Base-by-base conservation (phyloP, 2,888 invertebrate species). In the Hyles lineata region DNA sequence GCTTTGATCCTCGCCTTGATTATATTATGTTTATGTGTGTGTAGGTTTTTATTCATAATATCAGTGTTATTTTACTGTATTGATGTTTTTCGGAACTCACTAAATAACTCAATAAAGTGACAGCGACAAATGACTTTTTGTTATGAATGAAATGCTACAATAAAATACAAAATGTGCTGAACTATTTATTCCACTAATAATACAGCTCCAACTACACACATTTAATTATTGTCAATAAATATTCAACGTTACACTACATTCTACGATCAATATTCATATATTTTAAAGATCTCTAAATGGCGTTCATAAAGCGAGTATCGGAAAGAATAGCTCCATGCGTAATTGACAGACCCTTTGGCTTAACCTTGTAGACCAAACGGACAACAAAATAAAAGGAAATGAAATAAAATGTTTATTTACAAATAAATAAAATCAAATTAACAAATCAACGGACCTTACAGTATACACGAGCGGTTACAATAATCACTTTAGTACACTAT, bases 151-250 rank as follows among this genome's bases (percentile, higher is more conserved):
- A 29, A 29, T 29, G 25, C 17, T 52, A 55, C 50, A 72, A 75
- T 70, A 76, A 82, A 81, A 83, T 77, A 78, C 61, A 32, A 80
- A 76, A 74, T 84, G 87, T 86, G 85, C 84, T 89, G 87, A 85
- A 88, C 89, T 88, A 87, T 89, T 89, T 91, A 90, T 90, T 89
- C 85, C 76, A 83, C 79, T 80, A 87, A 85, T 85, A 88, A 86
- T 89, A 91, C 88, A 89, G 76, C 82, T 84, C 88, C 78, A 82
- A 73, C 77, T 85, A 88, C 87, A 91, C 87, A 92, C 89, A 90
- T 87, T 86, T 85, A 90, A 87, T 93, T 93, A 93, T 93, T 93
- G 93, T 93, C 93, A 90, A 89, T 88, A 79, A 88, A 84, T 80
- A 80, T 79, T 78, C 78, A 71, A 70, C 78, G 32, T 32, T 62